Percentiles rank a stretch among this genome's conserved stretches.
Conservation (phyloP, 2,797 vertebrate species). For the Carcharodon carcharias region DNA sequence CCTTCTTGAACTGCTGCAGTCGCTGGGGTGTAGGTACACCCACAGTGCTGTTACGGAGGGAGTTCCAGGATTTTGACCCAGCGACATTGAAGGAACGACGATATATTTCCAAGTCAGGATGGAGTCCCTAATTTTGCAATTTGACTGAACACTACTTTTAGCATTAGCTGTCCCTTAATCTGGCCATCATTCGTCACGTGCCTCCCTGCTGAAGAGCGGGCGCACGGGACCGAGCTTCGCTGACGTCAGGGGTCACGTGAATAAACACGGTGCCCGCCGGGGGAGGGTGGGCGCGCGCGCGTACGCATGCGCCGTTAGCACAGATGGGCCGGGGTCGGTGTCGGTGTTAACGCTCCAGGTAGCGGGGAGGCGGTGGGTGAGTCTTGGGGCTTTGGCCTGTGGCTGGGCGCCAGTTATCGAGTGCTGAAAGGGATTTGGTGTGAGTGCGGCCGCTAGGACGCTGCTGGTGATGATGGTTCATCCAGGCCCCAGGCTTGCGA, state of each 20-base stretch:
- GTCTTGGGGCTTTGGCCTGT: background rate
- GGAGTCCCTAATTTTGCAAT: background rate
- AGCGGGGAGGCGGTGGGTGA: background rate
- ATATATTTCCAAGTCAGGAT: too few species aligned
- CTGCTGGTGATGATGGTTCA: background rate
- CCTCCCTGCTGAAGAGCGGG: background rate
- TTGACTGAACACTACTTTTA: background rate
- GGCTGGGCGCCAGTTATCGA: too few species aligned
- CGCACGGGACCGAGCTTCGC: too few species aligned
- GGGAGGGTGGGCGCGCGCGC: too few species aligned
- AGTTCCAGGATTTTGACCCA: too few species aligned
- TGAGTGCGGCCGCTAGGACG: background rate
- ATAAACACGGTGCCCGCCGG: background rate
- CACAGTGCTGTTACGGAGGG: too few species aligned
- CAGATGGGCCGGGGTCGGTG: background rate
- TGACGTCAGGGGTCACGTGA: constrained; percentile 11
- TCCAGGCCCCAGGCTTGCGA: background rate
- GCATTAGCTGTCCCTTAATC: too few species aligned
- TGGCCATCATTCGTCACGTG: background rate
- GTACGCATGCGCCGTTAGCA: background rate
- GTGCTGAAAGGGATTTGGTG: too few species aligned
- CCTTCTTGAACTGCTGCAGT: too few species aligned
- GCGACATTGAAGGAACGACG: too few species aligned
- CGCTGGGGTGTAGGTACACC: too few species aligned
- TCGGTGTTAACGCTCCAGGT: background rate